Evolutionary conservation across 2,113 vertebrate species (phyloP), one percentile per base, ranked within the genome.

Genomic region (Leucopsar rothschildi): DNA sequence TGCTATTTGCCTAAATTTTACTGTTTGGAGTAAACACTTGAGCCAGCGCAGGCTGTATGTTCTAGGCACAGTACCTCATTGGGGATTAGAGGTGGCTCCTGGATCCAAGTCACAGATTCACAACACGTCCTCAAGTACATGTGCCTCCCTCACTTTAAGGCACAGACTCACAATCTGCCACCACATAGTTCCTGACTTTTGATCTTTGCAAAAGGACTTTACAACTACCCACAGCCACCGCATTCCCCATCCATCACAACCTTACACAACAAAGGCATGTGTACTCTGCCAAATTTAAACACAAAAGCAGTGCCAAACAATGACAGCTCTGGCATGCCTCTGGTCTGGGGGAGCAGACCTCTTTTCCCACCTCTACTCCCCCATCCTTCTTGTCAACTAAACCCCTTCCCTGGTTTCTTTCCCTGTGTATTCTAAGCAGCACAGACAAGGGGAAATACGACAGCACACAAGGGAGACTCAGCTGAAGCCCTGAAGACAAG

Each of bases 401-500:
- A 40, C 16, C 29, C 33, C 33, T 47, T 66, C 57, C 24, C 6
- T 55, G 28, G 29, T 96, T 95, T 95, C 61, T 90, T 86, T 93
- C 39, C 65, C 82, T 72, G 10, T 86, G 61, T 37, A 12, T 92
- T 94, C 50, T 59, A 16, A 90, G 78, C 39, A 63, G 92, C 50
- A 95, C 63, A 82, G 82, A 88, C 63, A 92, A 85, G 71, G 53
- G 50, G 63, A 87, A 95, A 95, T 65, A 39, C 78, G 82, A 86
- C 66, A 81, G 86, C 86, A 84, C 76, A 56, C 68, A 85, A 86
- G 88, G 90, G 94, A 94, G 82, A 92, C 88, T 95, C 93, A 92
- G 93, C 82, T 96, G 70, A 86, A 94, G 88, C 82, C 89, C 96
- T 68, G 95, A 90, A 96, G 93, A 97, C 95, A 94, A 82, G 95